A percentile compares a stretch with the other conserved stretches of the same genome.
Evolutionary conservation across 1,140 invertebrate genomes (phyloP).

Genomic region (Teleogryllus occipitalis): DNA sequence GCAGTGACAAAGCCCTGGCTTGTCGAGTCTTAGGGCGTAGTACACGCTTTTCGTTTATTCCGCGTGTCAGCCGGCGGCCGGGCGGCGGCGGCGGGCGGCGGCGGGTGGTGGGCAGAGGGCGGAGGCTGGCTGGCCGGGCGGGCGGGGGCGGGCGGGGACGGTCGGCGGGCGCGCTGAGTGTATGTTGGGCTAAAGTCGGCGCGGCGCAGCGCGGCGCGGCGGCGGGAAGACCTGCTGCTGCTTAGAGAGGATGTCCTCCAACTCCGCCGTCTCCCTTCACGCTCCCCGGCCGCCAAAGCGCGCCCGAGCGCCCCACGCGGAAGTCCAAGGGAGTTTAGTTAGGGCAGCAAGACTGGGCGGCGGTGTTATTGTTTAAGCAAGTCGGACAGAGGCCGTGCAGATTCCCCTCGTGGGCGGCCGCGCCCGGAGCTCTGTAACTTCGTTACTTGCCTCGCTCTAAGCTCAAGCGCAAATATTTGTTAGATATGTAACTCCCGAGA

Average conservation of each 20-base stretch:
- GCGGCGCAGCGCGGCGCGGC: too few relatives aligned
- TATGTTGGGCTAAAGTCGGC: too few relatives aligned
- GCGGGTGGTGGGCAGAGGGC: too few relatives aligned
- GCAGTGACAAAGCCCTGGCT: neutral
- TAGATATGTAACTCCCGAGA: neutral
- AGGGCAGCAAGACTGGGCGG: neutral
- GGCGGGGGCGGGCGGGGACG: too few relatives aligned
- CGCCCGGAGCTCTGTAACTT: neutral
- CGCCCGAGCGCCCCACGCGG: too few relatives aligned
- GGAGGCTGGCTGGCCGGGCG: too few relatives aligned
- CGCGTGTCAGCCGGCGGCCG: too few relatives aligned
- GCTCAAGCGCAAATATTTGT: neutral
- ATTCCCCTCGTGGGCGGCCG: neutral
- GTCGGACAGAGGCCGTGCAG: neutral
- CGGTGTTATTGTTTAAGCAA: neutral
- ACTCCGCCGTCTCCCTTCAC: neutral
- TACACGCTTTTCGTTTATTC: too few relatives aligned
- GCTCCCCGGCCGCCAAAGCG: neutral
- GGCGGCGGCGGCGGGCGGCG: too few relatives aligned
- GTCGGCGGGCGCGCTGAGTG: too few relatives aligned
- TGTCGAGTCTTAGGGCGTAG: too few relatives aligned
- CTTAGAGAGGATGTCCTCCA: neutral
- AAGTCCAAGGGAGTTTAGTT: neutral
- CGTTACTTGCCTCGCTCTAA: neutral
- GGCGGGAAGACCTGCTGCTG: neutral